These are phyloP conservation scores for Streptopelia turtur DNA, from an alignment of 2,797 vertebrate species.

Conservation along the genomic window DNA sequence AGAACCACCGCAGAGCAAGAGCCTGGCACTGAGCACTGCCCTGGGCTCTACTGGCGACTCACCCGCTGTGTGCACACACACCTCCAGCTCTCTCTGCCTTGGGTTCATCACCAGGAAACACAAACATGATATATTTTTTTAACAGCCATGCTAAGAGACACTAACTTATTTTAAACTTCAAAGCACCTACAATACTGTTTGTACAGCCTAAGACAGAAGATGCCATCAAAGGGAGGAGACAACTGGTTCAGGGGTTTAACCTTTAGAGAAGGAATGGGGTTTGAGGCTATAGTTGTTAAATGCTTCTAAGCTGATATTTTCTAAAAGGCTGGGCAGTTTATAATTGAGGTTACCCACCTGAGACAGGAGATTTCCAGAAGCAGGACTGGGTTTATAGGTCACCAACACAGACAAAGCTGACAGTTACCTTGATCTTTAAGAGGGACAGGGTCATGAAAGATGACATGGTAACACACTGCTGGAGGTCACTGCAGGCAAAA, in stretches of 20 bases:
- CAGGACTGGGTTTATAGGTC: not conserved
- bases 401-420: not conserved
- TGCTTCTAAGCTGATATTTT: not conserved
- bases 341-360: not conserved
- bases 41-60: not conserved
- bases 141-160: not conserved
- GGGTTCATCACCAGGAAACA: not conserved
- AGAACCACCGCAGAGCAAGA: rapidly evolving
- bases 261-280: not conserved
- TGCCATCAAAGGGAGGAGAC: not conserved
- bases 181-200: conserved; percentile 7
- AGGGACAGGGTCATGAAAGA: not conserved
- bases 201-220: not conserved
- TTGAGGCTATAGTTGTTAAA: not conserved
- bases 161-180: not conserved
- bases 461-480: not conserved
- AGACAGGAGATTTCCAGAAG: not conserved
- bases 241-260: not conserved
- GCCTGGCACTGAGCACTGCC: rapidly evolving
- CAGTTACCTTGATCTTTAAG: not conserved
- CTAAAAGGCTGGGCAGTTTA: not conserved
- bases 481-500: not conserved
- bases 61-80: not conserved
- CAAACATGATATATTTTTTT: not conserved
- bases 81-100: not conserved